Evolutionary conservation across 2,888 invertebrate genomes (phyloP).

Genomic region (Oscheius sp.): DNA sequence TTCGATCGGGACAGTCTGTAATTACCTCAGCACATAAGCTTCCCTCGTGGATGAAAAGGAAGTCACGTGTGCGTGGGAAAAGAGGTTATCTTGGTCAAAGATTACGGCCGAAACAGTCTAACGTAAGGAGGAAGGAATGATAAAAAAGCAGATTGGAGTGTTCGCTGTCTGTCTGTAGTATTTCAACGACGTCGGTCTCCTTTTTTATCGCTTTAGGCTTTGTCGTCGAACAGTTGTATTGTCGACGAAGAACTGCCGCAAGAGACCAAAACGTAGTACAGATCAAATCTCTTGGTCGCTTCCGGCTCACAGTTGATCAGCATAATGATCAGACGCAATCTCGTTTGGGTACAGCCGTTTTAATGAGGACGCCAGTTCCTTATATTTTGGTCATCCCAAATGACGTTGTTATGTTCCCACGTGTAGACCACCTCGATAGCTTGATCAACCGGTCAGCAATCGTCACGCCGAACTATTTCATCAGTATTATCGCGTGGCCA

Average conservation of each 20-base stretch:
- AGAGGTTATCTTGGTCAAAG: no score
- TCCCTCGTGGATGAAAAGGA: no score
- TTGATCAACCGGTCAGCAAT: slow-evolving; percentile 28
- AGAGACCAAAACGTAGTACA: no score
- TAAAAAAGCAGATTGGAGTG: no score
- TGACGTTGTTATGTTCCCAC: slow-evolving; percentile 16
- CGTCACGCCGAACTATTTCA: slow-evolving; percentile 27
- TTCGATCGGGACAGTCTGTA: not conserved
- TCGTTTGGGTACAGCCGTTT: not conserved
- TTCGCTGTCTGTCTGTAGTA: no score
- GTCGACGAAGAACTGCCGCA: no score
- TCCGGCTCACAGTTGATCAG: slow-evolving; percentile 10
- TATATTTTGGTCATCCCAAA: slow-evolving; percentile 1
- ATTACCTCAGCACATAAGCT: not conserved
- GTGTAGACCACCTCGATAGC: slow-evolving; percentile 17
- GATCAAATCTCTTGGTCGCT: not conserved
- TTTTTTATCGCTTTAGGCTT: no score
- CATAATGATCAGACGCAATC: not conserved
- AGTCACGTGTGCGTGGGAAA: no score
- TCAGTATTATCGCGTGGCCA: slow-evolving; percentile 30
- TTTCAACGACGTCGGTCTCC: no score
- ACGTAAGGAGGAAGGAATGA: no score
- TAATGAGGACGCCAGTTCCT: not conserved
- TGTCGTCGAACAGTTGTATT: no score
- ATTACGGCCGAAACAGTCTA: no score